Base-by-base conservation (phyloP, 1,140 invertebrate genomes). In the Halotydeus destructor region DNA sequence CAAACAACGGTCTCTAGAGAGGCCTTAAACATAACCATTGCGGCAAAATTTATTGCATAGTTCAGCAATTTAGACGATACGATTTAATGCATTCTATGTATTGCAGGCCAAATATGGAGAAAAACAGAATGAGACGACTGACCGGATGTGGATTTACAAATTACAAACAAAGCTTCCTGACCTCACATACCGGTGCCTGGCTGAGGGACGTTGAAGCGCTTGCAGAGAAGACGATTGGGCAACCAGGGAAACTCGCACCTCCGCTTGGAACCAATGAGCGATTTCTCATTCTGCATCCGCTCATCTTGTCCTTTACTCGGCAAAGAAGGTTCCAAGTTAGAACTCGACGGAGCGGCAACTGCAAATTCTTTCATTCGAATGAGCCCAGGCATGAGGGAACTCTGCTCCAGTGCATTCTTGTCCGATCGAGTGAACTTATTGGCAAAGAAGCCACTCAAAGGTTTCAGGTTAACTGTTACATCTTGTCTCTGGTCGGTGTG, bases 161-260 rank as follows among this genome's bases (percentile, higher is more conserved):
- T n/a, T n/a, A n/a, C n/a, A n/a, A n/a, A n/a, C n/a, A n/a, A n/a
- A n/a, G n/a, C n/a, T n/a, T n/a, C n/a, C n/a, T n/a, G n/a, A n/a
- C n/a, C n/a, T n/a, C n/a, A n/a, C n/a, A n/a, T n/a, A n/a, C n/a
- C n/a, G n/a, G n/a, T n/a, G n/a, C n/a, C n/a, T 2, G 86, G 83
- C 61, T 93, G 77, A 0, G 85, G 78, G 8, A 98, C 74, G 58
- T 98, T 97, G 54, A 96, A 96, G 30, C 88, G 64, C 54, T 84
- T 84, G 55, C 83, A 96, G 0, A 99, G 62, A 12, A 91, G 54
- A 39, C 72, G 65, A 39, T 74, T 70, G 1, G 93, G 93, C 51
- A 77, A 70, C 93, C 93, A 98, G 42, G 72, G 66, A 5, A 55
- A 57, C 18, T 59, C 63, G 35, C 23, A 31, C 28, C 46, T 16